Evolutionary conservation across 2,113 vertebrate genomes (phyloP).

Genomic region (Pollachius pollachius): DNA sequence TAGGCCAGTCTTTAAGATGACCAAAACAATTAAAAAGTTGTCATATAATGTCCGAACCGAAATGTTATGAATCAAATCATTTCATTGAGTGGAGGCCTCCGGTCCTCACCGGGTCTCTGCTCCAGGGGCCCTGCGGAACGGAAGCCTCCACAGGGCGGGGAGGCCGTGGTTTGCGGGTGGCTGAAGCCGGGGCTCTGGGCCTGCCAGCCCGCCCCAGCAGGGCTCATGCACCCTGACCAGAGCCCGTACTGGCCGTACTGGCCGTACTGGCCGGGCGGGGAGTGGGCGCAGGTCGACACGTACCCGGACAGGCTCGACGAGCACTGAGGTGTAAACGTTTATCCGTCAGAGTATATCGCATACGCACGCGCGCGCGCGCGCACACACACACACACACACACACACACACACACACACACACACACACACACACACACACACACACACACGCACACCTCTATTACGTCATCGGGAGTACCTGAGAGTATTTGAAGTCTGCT

Average conservation of each 20-base stretch:
- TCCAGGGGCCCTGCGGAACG: too few species aligned
- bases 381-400: neutral
- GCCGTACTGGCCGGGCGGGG: constrained; percentile 79
- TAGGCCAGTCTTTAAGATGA: too few species aligned
- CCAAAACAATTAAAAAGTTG: too few species aligned
- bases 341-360: too few species aligned
- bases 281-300: constrained; percentile 83
- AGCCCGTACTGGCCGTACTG: constrained; percentile 80
- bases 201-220: constrained; percentile 77
- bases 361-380: too few species aligned
- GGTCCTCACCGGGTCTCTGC: too few species aligned
- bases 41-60: too few species aligned
- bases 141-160: neutral
- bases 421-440: too few species aligned
- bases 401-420: too few species aligned
- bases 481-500: constrained; percentile 81
- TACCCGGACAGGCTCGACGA: constrained; percentile 79
- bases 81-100: too few species aligned
- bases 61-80: too few species aligned
- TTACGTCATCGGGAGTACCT: too few species aligned
- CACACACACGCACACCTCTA: neutral
- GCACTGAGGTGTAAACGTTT: constrained; percentile 55
- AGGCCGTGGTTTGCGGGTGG: neutral
- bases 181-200: constrained; percentile 69
- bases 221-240: constrained; percentile 74